phyloP scores from a whole-genome alignment of 2,888 invertebrate genomes.

The Patella depressa region DNA sequence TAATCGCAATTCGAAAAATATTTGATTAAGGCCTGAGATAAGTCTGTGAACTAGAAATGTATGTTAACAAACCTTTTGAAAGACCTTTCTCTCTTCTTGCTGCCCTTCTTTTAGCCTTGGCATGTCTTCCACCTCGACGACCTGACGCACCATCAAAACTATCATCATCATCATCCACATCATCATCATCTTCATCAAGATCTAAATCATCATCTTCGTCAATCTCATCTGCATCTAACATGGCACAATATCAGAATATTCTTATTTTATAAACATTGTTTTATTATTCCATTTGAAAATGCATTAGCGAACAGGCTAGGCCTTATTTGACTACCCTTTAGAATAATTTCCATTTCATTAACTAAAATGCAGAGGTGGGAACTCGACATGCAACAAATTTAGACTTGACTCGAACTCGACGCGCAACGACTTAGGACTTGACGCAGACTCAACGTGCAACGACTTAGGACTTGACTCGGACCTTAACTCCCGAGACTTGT shows the following conservation, averaged over 20 bases:
- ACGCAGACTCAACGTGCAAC: too few relatives aligned
- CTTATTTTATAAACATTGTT: too few relatives aligned
- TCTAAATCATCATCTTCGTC: slow-evolving; percentile 22
- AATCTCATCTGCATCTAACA: slow-evolving; percentile 22
- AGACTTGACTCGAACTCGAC: too few relatives aligned
- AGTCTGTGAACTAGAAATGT: background rate
- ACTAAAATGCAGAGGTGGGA: too few relatives aligned
- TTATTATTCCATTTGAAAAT: background rate
- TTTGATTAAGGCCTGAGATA: background rate
- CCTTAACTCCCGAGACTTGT: too few relatives aligned
- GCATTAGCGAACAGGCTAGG: too few relatives aligned
- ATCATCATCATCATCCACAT: slow-evolving; percentile 22
- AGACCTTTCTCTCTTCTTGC: slow-evolving; percentile 26
- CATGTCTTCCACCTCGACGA: slow-evolving; percentile 11
- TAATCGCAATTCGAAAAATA: too few relatives aligned
- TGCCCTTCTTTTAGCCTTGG: slow-evolving; percentile 9
- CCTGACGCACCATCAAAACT: background rate
- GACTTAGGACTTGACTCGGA: too few relatives aligned
- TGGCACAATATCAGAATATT: slow-evolving; percentile 22
- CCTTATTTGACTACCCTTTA: too few relatives aligned
- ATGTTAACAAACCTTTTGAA: slow-evolving; percentile 20
- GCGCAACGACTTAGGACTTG: too few relatives aligned
- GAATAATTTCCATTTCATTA: too few relatives aligned
- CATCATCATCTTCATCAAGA: slow-evolving; percentile 27
- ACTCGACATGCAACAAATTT: too few relatives aligned